phyloP scores from a whole-genome alignment of 2,888 invertebrate genomes.

The Eupeodes latifasciatus region DNA sequence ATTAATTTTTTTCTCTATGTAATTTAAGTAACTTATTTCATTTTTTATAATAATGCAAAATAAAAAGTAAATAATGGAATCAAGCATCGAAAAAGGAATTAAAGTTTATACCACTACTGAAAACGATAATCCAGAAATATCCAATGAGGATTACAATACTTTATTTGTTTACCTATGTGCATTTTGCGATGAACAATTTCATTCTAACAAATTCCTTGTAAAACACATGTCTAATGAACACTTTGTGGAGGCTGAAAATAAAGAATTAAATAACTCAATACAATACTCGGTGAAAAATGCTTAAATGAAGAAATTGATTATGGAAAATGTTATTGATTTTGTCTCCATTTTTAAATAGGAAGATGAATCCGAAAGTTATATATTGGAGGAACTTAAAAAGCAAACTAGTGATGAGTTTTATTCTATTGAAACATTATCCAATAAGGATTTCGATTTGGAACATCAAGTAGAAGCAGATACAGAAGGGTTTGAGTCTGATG shows the following conservation, averaged over 20 bases:
- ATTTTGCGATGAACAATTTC: constrained; percentile 13
- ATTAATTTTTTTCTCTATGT: too few relatives aligned
- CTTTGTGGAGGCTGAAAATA: not conserved
- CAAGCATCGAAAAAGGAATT: not conserved
- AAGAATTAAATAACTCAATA: not conserved
- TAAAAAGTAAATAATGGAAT: not conserved
- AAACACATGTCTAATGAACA: constrained; percentile 3
- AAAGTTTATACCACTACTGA: not conserved
- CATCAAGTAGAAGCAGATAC: too few relatives aligned
- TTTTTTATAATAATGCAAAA: not conserved
- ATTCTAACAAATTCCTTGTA: not conserved
- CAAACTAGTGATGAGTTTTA: too few relatives aligned
- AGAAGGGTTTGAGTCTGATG: too few relatives aligned
- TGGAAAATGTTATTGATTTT: not conserved
- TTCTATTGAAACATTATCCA: too few relatives aligned
- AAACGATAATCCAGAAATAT: not conserved
- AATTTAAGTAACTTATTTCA: not conserved
- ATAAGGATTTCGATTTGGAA: too few relatives aligned
- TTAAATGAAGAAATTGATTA: not conserved
- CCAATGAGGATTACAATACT: not conserved
- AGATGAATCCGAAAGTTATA: too few relatives aligned
- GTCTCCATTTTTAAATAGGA: not conserved
- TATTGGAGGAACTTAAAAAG: too few relatives aligned
- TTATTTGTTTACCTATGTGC: constrained; percentile 11
- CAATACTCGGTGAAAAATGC: not conserved